A percentile compares a stretch with the other conserved stretches of the same genome.
phyloP scores from a whole-genome alignment of 2,888 invertebrate species.

The Pyrrhia umbra region DNA sequence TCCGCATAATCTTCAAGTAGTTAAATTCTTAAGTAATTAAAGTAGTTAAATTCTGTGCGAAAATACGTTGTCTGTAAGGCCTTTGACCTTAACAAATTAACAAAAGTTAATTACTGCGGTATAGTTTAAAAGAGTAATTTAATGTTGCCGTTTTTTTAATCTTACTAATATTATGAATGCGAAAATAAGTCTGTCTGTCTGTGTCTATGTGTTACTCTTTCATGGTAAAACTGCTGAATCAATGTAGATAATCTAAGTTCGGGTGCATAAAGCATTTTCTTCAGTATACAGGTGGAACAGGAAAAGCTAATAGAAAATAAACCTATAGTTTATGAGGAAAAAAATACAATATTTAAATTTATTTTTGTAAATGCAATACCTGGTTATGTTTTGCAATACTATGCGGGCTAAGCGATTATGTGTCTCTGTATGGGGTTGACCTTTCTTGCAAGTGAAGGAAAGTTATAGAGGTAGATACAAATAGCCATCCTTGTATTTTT shows the following conservation, averaged over 20 bases:
- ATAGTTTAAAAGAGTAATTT: neutral
- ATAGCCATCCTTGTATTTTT: neutral
- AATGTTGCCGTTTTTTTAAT: neutral
- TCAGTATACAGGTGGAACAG: too few relatives aligned
- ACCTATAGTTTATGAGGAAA: neutral
- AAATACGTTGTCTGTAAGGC: neutral
- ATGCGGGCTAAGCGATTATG: constrained; percentile 1
- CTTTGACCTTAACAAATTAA: constrained; percentile 11
- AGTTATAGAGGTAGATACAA: neutral
- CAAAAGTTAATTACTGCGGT: constrained; percentile 14
- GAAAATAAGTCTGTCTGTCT: too few relatives aligned
- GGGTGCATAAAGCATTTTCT: too few relatives aligned
- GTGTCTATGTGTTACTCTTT: too few relatives aligned
- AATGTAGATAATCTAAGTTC: too few relatives aligned
- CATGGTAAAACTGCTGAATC: too few relatives aligned
- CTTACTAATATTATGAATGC: neutral
- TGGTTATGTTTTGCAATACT: neutral
- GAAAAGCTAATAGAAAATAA: neutral
- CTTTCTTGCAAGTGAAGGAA: neutral
- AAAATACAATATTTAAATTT: neutral
- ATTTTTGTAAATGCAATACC: neutral
- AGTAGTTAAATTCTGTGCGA: constrained; percentile 8
- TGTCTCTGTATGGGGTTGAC: neutral
- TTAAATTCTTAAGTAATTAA: constrained; percentile 1
- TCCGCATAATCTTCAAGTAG: constrained; percentile 6